phyloP scores from a whole-genome alignment of 2,113 vertebrate species.

The Suricata suricatta region DNA sequence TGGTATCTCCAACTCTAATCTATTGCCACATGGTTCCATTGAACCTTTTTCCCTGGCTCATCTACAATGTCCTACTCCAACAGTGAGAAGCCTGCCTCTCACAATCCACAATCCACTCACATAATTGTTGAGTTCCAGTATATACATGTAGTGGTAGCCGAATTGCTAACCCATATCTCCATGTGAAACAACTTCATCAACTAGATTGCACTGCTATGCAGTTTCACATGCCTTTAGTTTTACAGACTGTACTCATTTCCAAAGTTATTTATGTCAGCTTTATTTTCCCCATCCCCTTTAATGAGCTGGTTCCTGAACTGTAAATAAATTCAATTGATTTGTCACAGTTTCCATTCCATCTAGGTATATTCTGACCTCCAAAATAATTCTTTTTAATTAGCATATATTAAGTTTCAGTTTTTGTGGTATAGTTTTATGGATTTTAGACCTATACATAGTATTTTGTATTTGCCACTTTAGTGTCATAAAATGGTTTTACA shows the following conservation, averaged over 20 bases:
- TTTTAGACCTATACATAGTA: neutral
- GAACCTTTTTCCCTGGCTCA: neutral
- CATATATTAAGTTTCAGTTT: neutral
- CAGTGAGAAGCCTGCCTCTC: neutral
- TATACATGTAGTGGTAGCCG: neutral
- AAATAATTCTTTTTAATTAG: neutral
- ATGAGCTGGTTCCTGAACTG: neutral
- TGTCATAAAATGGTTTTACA: neutral
- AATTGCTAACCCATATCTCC: neutral
- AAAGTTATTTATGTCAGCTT: neutral
- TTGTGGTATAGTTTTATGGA: neutral
- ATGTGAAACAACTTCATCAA: neutral
- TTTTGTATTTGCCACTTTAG: neutral
- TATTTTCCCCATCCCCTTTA: neutral
- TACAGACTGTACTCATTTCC: neutral
- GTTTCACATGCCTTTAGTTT: neutral
- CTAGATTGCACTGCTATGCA: neutral
- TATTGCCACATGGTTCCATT: neutral
- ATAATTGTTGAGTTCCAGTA: neutral
- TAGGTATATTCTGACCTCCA: neutral
- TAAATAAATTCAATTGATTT: neutral
- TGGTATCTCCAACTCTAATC: neutral
- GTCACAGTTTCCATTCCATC: neutral
- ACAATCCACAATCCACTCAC: neutral
- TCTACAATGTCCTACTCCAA: neutral